Evolutionary conservation across 1,140 invertebrate species (phyloP).

Genomic region (Drosophila bocki): DNA sequence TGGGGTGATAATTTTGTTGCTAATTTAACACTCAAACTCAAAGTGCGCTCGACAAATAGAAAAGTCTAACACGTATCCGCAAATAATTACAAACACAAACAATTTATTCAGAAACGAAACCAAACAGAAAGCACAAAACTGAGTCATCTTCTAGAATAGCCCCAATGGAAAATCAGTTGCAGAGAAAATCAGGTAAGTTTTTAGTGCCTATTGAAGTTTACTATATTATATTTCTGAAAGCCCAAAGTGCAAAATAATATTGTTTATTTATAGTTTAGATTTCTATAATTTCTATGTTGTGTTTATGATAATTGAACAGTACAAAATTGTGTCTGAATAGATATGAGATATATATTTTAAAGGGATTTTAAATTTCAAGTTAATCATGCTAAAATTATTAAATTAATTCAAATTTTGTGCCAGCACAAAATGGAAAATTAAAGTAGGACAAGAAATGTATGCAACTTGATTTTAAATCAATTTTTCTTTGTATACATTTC

Average conservation of each 20-base stretch:
- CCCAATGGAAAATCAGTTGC: slow-evolving; percentile 32
- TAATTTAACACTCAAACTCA: slow-evolving; percentile 70
- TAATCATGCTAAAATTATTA: slow-evolving; percentile 5
- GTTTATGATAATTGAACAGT: slow-evolving; percentile 19
- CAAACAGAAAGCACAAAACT: slow-evolving; percentile 53
- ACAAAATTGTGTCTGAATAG: slow-evolving; percentile 17
- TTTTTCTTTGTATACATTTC: slow-evolving; percentile 19
- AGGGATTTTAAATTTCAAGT: neutral
- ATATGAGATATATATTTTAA: slow-evolving; percentile 4
- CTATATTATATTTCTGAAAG: neutral
- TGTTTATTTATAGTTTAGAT: slow-evolving; percentile 17
- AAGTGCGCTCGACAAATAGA: slow-evolving; percentile 60
- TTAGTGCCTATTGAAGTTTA: slow-evolving; percentile 11
- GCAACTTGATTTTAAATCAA: slow-evolving; percentile 17
- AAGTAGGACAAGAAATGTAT: neutral
- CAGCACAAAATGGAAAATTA: slow-evolving; percentile 35
- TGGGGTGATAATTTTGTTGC: slow-evolving; percentile 53
- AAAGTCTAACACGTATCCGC: slow-evolving; percentile 36
- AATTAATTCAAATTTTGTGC: slow-evolving; percentile 35
- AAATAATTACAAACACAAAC: slow-evolving; percentile 57
- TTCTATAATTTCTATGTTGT: slow-evolving; percentile 21
- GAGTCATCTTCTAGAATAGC: slow-evolving; percentile 25
- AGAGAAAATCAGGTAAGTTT: neutral
- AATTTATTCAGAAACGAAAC: slow-evolving; percentile 58
- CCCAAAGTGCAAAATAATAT: slow-evolving; percentile 34